Evolutionary conservation across 2,797 vertebrate genomes (phyloP), one percentile per base, ranked within the genome.

Genomic region (Liasis olivaceus): DNA sequence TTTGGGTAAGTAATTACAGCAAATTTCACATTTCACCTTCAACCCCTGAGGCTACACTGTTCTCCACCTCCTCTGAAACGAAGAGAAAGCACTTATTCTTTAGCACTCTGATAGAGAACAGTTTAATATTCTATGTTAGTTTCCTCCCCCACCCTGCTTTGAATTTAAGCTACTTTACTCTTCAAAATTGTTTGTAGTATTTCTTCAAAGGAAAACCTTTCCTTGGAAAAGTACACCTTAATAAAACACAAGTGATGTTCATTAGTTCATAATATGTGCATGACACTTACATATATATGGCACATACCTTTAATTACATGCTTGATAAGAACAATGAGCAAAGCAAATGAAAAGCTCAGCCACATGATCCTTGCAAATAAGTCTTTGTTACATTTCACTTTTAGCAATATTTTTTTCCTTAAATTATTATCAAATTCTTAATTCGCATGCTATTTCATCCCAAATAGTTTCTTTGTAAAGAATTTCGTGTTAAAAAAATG

Each of bases 21-120:
- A 98, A 98, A 98, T 98, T 98, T 98, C 97, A 98, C 98, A 98
- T 98, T 98, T 98, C 98, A 98, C 98, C 98, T 98, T 98, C 97
- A 97, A 97, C 98, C 97, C 97, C 97, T 95, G 96, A 97, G 98
- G 98, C 97, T 97, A 97, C 96, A 96, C 95, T 95, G 91, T 97
- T 97, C 96, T 97, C 97, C 97, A 97, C 97, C 97, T 97, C 95
- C 95, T 96, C 95, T 97, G 95, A 97, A 97, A 98, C 96, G 96
- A 97, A 96, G 97, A 96, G 96, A 97, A 97, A 97, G 96, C 96
- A 97, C 95, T 98, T 97, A 97, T 95, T 98, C 97, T 97, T 97
- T 95, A 95, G 95, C 95, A 96, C 93, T 92, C 87, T 69, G 85
- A 96, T 96, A 95, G 93, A 95, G 94, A 97, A 97, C 95, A 97